Percentiles rank a stretch among this genome's conserved stretches.
phyloP scores from a whole-genome alignment of 1,140 invertebrate genomes.

The Heliconius nattereri region DNA sequence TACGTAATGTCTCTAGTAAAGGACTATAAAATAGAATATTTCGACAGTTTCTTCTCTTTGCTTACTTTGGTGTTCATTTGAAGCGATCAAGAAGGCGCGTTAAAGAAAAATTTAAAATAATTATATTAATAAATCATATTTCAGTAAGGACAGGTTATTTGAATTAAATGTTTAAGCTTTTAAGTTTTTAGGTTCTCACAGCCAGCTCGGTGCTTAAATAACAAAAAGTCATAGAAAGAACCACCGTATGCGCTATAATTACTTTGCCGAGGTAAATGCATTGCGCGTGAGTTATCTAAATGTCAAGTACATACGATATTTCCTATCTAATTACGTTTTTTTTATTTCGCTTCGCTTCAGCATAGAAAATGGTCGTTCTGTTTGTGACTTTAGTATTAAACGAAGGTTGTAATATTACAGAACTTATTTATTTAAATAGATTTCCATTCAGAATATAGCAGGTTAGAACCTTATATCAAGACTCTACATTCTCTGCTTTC shows the following conservation, averaged over 20 bases:
- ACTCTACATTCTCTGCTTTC: too few relatives aligned
- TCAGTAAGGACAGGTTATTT: background rate
- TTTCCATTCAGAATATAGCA: too few relatives aligned
- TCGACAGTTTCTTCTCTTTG: too few relatives aligned
- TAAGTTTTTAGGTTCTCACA: conserved; percentile 1
- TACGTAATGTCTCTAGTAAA: too few relatives aligned
- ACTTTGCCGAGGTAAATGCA: conserved; percentile 42
- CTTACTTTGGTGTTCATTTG: too few relatives aligned
- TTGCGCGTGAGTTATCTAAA: conserved; percentile 46
- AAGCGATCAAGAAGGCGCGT: too few relatives aligned
- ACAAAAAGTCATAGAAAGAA: conserved; percentile 38
- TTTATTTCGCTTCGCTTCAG: conserved; percentile 22
- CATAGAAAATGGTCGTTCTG: conserved; percentile 38
- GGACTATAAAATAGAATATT: too few relatives aligned
- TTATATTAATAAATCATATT: too few relatives aligned
- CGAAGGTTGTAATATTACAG: background rate
- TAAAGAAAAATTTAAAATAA: too few relatives aligned
- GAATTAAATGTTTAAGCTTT: background rate
- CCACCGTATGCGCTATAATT: conserved; percentile 42
- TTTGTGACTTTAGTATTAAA: conserved; percentile 8
- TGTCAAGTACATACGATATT: conserved; percentile 48
- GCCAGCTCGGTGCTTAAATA: background rate
- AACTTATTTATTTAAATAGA: too few relatives aligned
- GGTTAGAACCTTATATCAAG: too few relatives aligned
- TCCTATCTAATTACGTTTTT: conserved; percentile 48